Evolutionary conservation across 1,140 invertebrate species (phyloP), one percentile per base, ranked within the genome.

Genomic region (Tribolium castaneum): DNA sequence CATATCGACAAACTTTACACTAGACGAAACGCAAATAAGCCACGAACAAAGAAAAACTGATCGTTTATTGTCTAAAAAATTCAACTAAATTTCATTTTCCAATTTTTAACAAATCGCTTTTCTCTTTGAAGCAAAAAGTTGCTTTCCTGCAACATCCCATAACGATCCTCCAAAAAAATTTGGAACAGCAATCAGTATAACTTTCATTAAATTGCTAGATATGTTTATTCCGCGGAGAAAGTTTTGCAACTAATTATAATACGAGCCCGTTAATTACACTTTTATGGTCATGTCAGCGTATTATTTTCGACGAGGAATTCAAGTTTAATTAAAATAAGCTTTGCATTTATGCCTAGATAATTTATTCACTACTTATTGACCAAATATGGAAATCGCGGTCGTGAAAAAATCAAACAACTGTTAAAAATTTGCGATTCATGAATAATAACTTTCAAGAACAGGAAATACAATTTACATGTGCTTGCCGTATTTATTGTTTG

Each of bases 181-280:
- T 66, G 30, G 59, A 66, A 66, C 59, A 66, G 59, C 59, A 66
- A 66, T 66, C 59, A 66, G 19, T 22, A 66, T 66, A 66, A 66
- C 59, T 66, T 66, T 66, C 59, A 66, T 66, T 66, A 66, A 66
- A 66, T 66, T 66, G 59, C 59, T 66, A 66, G 34, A 4, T 66
- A 66, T 66, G 59, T 35, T 66, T 66, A 66, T 66, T 35, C 34
- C 30, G 59, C 34, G 30, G 59, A 66, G 59, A 66, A 66, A 66
- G 59, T 66, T 22, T 35, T 35, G 30, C 30, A 35, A 34, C 30
- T 39, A 66, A 35, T 66, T 66, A 66, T 66, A 66, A 66, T 66
- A 66, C 9, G 59, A 13, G 59, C 35, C 35, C 59, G 59, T 66
- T 66, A 66, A 66, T 66, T 66, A 66, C 6, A 35, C 10, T 35